phyloP scores from a whole-genome alignment of 2,797 vertebrate species.

The Champsocephalus esox region DNA sequence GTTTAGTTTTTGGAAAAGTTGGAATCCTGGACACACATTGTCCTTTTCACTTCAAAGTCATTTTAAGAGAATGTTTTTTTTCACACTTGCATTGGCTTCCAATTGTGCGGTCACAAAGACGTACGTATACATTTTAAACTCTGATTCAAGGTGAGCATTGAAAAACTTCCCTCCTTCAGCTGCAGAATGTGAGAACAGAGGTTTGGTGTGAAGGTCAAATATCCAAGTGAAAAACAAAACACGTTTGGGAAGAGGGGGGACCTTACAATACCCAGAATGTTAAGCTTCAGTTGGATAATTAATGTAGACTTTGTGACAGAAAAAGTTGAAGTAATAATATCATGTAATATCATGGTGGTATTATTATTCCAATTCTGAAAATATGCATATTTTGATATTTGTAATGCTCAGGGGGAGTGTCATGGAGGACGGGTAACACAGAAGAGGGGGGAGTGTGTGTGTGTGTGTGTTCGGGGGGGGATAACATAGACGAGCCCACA shows the following conservation, averaged over 20 bases:
- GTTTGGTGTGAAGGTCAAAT: conserved; percentile 11
- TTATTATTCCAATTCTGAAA: neutral
- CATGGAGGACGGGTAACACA: conserved; percentile 13
- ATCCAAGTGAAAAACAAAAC: neutral
- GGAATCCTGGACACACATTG: neutral
- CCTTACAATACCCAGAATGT: neutral
- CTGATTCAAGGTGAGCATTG: neutral
- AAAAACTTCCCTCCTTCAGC: neutral
- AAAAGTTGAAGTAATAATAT: no score
- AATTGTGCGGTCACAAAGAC: neutral
- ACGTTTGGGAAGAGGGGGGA: neutral
- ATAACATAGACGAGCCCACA: conserved; percentile 28
- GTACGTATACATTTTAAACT: neutral
- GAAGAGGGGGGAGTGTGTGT: conserved; percentile 33
- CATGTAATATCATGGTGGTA: no score
- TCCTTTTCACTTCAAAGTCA: no score
- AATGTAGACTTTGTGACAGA: neutral
- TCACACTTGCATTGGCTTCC: neutral
- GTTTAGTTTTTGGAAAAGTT: no score
- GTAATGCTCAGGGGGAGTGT: conserved; percentile 61
- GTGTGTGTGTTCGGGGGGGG: conserved; percentile 10
- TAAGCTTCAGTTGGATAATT: neutral
- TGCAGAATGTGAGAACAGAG: neutral
- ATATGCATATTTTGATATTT: conserved; percentile 30
- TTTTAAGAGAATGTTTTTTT: neutral